Evolutionary conservation across 2,888 invertebrate genomes (phyloP), one percentile per base, ranked within the genome.

Genomic region (Eudemis profundana): DNA sequence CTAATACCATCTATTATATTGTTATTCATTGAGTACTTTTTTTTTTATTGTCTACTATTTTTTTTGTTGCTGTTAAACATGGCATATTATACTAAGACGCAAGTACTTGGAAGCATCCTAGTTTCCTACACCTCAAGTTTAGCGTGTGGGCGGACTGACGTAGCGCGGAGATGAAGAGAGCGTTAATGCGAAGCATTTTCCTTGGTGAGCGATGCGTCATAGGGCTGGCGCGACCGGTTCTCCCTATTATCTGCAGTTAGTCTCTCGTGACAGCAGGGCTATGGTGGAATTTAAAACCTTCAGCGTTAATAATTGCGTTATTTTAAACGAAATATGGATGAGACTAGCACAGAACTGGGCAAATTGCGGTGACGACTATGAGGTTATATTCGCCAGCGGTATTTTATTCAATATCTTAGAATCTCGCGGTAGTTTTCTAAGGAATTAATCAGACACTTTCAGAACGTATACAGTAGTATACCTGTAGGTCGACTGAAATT

Each of bases 181-280:
- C 74, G 64, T 78, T 74, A 78, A 81, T 81, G 78, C 69, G 73
- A 73, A 74, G 75, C 78, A 77, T 78, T 78, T 82, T 77, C 75
- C 81, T 76, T 83, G 82, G 81, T 81, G 77, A 76, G 73, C 75
- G 78, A 82, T 86, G 85, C 83, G 85, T 74, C 74, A 82, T 82
- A 79, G 74, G 77, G 77, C 78, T 78, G 78, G 78, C 73, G 74
- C 68, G 80, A 88, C 89, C 87, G 86, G 89, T 89, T 85, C 77
- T 49, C 73, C 77, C 78, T 78, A 83, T 87, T 85, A 84, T 85
- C 77, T 78, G 80, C 78, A 83, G 82, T 79, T 81, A 82, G 84
- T 80, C 78, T 82, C 74, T 78, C 77, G 79, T 81, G 75, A 84
- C 83, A 78, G 79, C 72, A 72, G 75, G 76, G 77, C 83, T 83